Evolutionary conservation across 2,113 vertebrate species (phyloP).

Genomic region (Centrocercus urophasianus): DNA sequence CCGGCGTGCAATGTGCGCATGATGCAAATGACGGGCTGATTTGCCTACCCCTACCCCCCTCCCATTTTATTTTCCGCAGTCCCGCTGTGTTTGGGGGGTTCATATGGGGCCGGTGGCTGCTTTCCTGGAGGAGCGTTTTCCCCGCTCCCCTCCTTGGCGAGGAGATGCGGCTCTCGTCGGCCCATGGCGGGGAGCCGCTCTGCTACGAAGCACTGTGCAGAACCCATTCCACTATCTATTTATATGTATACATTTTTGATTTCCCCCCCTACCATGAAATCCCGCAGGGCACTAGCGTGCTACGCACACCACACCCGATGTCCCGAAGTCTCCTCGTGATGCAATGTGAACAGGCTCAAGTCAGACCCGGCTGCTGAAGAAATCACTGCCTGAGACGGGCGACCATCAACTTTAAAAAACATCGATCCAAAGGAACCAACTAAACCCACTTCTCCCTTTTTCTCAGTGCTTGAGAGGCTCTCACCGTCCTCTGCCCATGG

Average conservation of each 20-base stretch:
- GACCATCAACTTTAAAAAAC: constrained; percentile 38
- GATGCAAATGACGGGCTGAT: neutral
- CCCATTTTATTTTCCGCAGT: accelerated
- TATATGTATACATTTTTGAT: neutral
- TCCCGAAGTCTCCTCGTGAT: constrained; percentile 7
- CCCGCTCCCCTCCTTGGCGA: neutral
- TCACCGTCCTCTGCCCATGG: neutral
- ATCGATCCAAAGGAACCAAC: constrained; percentile 39
- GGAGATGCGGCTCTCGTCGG: neutral
- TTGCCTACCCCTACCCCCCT: accelerated
- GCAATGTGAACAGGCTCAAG: constrained; percentile 23
- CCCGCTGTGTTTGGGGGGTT: neutral
- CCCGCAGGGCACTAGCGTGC: neutral
- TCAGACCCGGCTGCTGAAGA: constrained; percentile 61
- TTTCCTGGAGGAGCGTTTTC: accelerated
- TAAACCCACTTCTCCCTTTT: constrained; percentile 39
- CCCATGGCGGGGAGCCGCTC: neutral
- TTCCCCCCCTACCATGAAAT: neutral
- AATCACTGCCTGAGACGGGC: constrained; percentile 13
- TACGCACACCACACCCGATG: neutral
- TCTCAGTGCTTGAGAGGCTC: neutral
- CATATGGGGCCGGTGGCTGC: neutral
- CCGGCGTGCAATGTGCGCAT: no score
- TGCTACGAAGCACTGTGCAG: neutral
- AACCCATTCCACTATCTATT: neutral